Percentiles rank a stretch among this genome's conserved stretches.
phyloP scores from a whole-genome alignment of 2,113 vertebrate genomes.

The Pygoscelis adeliae region DNA sequence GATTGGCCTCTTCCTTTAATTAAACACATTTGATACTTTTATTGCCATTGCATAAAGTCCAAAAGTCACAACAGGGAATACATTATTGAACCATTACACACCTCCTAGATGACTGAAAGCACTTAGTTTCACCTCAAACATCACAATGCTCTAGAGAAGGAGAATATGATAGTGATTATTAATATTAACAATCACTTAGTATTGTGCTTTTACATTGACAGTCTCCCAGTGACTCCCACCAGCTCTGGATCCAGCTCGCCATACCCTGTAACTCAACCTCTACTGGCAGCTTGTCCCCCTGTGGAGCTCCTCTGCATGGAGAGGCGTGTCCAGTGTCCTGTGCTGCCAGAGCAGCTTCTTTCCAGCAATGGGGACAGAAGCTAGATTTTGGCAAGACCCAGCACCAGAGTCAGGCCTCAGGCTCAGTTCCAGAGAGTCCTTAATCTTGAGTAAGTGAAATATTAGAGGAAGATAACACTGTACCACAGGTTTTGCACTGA shows the following conservation, averaged over 20 bases:
- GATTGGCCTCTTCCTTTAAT: conserved; percentile 40
- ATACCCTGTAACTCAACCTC: background rate
- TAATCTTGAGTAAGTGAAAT: background rate
- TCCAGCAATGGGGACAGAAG: background rate
- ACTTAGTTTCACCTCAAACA: conserved; percentile 1
- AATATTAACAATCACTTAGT: background rate
- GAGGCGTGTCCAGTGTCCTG: background rate
- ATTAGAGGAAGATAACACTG: background rate
- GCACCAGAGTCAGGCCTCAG: background rate
- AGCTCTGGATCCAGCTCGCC: background rate
- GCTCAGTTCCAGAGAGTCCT: background rate
- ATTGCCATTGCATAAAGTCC: conserved; percentile 5
- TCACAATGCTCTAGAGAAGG: background rate
- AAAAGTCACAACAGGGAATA: conserved; percentile 31
- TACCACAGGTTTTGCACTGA: background rate
- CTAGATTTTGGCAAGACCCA: background rate
- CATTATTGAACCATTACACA: background rate
- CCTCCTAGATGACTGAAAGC: background rate
- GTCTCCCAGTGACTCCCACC: background rate
- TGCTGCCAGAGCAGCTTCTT: background rate
- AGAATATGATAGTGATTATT: background rate
- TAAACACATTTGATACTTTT: conserved; percentile 48
- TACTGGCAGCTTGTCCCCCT: background rate
- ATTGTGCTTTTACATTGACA: background rate
- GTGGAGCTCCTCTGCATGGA: background rate